These are phyloP conservation scores for Scomber colias DNA, from an alignment of 2,113 vertebrate genomes.

Conservation along the genomic window DNA sequence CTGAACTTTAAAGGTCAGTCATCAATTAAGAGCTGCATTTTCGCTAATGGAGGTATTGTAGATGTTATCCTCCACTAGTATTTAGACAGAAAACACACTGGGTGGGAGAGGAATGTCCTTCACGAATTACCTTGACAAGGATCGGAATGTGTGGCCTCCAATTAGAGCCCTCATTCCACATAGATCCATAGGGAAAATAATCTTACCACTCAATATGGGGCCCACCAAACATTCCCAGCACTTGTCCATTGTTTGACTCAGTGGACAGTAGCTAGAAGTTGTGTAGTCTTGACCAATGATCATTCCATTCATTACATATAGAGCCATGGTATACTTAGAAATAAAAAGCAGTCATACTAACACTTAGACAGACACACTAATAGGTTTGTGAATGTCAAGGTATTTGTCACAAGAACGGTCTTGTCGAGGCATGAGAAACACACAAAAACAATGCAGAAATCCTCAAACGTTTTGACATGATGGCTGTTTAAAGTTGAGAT, in stretches of 20 bases:
- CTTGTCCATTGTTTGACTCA: neutral
- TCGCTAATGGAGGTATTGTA: slow-evolving; percentile 7
- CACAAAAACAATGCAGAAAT: neutral
- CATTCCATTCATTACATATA: neutral
- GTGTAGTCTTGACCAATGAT: neutral
- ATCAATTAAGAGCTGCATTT: neutral
- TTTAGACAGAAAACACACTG: slow-evolving; percentile 54
- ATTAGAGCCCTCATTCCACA: slow-evolving; percentile 60
- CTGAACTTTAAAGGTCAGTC: neutral
- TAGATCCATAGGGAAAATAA: slow-evolving; percentile 60
- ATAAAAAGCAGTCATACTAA: neutral
- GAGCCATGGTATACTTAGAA: neutral
- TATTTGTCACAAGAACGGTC: slow-evolving; percentile 10
- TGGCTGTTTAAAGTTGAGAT: neutral
- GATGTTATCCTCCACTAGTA: neutral
- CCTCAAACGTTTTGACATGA: slow-evolving; percentile 12
- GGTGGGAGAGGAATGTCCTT: neutral
- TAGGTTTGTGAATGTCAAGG: neutral
- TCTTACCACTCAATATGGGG: slow-evolving; percentile 45
- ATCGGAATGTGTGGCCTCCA: slow-evolving; percentile 30
- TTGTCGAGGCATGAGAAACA: slow-evolving; percentile 1
- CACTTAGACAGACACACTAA: neutral
- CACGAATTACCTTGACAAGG: slow-evolving; percentile 36
- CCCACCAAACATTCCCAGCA: neutral
- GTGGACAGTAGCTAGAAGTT: neutral